Evolutionary conservation across 53 echinoderm and acorn worm genomes (phyloP).

Genomic region (Patiria pectinifera): DNA sequence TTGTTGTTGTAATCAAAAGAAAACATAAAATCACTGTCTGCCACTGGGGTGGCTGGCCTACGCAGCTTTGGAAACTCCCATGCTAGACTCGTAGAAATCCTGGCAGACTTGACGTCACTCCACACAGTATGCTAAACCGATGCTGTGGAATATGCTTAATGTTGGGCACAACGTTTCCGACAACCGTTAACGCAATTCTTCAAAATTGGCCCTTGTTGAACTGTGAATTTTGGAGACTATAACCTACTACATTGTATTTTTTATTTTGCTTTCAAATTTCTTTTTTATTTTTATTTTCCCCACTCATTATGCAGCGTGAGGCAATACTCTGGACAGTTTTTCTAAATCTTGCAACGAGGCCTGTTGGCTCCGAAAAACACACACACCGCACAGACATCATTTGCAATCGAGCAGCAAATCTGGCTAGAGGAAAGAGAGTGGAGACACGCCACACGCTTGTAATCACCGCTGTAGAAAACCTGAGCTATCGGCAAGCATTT

Average conservation of each 20-base stretch:
- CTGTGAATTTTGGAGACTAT: not conserved
- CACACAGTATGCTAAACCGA: too few species aligned
- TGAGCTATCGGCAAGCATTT: not conserved
- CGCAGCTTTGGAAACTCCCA: constrained; percentile 13
- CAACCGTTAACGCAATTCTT: too few species aligned
- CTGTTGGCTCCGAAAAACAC: not conserved
- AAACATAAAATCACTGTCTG: constrained; percentile 99
- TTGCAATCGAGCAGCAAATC: not conserved
- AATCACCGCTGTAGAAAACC: not conserved
- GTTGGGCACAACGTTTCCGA: too few species aligned
- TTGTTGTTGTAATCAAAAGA: constrained; percentile 97
- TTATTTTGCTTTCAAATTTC: not conserved
- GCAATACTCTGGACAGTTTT: constrained; percentile 73
- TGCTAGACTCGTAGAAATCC: not conserved
- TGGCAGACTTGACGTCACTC: too few species aligned
- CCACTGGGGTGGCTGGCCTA: constrained; percentile 83
- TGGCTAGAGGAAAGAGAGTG: not conserved
- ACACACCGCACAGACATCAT: not conserved
- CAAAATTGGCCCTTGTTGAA: too few species aligned
- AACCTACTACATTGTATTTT: not conserved
- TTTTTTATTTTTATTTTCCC: constrained; percentile 32
- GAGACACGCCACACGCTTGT: not conserved
- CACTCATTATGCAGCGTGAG: constrained; percentile 75
- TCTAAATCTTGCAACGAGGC: not conserved
- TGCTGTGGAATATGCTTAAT: too few species aligned